Conservation (phyloP, 2,797 vertebrate species). For the Pipistrellus nathusii region DNA sequence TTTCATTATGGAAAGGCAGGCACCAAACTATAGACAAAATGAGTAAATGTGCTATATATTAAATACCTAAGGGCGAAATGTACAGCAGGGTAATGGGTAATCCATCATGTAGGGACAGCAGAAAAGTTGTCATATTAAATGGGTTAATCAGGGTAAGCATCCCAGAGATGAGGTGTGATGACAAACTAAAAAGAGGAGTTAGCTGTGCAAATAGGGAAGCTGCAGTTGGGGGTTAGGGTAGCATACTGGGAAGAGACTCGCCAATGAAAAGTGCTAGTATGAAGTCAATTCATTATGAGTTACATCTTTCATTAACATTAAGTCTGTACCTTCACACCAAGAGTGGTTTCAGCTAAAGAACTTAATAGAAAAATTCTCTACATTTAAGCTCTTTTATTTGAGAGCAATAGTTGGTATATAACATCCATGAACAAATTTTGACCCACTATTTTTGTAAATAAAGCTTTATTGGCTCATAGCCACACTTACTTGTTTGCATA, state of each 20-base stretch:
- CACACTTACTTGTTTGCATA: neutral
- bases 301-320: neutral
- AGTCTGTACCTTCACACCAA: neutral
- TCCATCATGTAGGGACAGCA: neutral
- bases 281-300: neutral
- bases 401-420: neutral
- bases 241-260: neutral
- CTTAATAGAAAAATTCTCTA: neutral
- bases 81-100: neutral
- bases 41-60: neutral
- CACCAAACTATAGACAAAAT: neutral
- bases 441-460: neutral
- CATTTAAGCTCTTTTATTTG: slow-evolving; percentile 28
- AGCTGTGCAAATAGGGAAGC: neutral
- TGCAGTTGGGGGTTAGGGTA: fast-evolving
- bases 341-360: neutral
- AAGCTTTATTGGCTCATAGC: neutral
- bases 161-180: neutral
- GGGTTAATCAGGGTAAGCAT: neutral
- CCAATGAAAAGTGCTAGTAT: neutral
- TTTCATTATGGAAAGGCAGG: neutral
- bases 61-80: neutral
- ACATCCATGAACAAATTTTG: neutral
- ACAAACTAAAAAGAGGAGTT: neutral
- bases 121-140: neutral